Conservation (phyloP, 2,797 vertebrate species). For the Sebastes iracundus region DNA sequence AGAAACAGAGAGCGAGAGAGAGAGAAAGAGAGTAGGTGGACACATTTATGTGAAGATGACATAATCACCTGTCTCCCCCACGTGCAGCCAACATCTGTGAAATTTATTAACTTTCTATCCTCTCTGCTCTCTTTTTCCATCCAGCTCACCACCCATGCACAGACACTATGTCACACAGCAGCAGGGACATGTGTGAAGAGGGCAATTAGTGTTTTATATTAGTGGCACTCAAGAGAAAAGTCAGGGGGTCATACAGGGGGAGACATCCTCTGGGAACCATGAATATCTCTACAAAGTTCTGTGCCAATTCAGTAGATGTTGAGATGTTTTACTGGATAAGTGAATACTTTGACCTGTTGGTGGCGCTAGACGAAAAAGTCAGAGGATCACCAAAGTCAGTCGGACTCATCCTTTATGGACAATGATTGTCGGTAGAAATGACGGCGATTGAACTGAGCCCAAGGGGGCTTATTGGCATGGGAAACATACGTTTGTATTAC, state of each 20-base stretch:
- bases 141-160: conserved; percentile 8
- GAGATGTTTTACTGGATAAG: background rate
- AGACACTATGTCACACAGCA: conserved; percentile 50
- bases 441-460: too few relatives aligned
- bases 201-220: conserved; percentile 34
- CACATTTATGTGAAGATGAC: conserved; percentile 72
- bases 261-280: background rate
- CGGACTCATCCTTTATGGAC: background rate
- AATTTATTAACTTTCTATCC: conserved; percentile 51
- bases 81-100: conserved; percentile 67
- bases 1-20: background rate
- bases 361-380: background rate
- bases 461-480: too few relatives aligned
- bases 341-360: background rate
- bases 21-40: background rate
- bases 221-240: background rate
- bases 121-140: conserved; percentile 48
- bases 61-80: conserved; percentile 73
- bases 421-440: background rate
- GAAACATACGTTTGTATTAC: too few relatives aligned
- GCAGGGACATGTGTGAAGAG: conserved; percentile 5
- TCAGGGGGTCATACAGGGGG: background rate
- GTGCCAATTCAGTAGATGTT: background rate
- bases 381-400: background rate
- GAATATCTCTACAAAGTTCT: too few relatives aligned